Evolutionary conservation across 2,113 vertebrate species (phyloP).

Genomic region (Sebastes schlegelii): DNA sequence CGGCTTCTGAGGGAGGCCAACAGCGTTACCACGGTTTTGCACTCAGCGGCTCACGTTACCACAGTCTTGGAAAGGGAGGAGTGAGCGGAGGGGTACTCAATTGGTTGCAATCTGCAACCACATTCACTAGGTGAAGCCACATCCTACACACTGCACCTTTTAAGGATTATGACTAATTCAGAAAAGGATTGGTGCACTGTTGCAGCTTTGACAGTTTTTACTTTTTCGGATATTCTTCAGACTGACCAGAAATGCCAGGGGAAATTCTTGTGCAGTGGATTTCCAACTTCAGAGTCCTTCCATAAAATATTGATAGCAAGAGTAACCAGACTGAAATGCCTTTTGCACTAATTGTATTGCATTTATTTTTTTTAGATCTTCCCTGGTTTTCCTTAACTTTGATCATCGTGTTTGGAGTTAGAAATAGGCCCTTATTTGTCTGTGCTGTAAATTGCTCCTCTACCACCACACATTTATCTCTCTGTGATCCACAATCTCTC

Average conservation of each 20-base stretch:
- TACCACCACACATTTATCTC: background rate
- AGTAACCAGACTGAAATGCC: background rate
- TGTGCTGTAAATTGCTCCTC: background rate
- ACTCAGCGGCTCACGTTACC: too few species aligned
- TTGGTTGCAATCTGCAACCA: too few species aligned
- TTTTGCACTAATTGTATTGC: background rate
- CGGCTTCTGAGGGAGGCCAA: too few species aligned
- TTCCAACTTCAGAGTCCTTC: background rate
- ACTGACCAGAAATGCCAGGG: too few species aligned
- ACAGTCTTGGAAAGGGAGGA: too few species aligned
- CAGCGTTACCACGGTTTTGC: too few species aligned
- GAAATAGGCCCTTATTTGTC: background rate
- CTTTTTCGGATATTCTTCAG: too few species aligned
- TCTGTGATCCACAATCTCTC: background rate
- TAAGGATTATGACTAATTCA: background rate
- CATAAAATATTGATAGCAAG: background rate
- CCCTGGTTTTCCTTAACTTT: background rate
- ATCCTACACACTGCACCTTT: too few species aligned
- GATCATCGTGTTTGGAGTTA: background rate
- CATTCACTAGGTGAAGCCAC: too few species aligned
- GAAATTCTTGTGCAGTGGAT: background rate
- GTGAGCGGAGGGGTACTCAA: too few species aligned
- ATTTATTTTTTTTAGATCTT: background rate
- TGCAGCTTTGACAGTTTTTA: background rate
- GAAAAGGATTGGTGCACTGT: background rate